Percentiles rank a stretch among this genome's conserved stretches.
These are phyloP conservation scores for Cotesia chilonis DNA, from an alignment of 1,140 invertebrate species.

Conservation along the genomic window DNA sequence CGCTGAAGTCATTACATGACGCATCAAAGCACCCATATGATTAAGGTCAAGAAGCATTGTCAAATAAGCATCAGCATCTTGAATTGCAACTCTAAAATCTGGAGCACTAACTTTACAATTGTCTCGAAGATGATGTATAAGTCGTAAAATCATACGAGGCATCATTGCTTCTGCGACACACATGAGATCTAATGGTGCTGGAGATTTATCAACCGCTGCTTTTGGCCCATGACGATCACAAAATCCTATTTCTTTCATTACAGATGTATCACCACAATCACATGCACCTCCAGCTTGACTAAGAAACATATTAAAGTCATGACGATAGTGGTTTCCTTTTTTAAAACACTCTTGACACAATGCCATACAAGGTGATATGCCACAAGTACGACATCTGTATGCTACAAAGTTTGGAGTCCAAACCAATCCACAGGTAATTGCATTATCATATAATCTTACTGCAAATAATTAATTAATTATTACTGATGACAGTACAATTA, in stretches of 20 bases:
- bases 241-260: conserved; percentile 96
- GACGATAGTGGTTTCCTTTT: conserved; percentile 93
- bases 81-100: conserved; percentile 73
- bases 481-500: background rate
- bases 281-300: conserved; percentile 96
- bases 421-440: conserved; percentile 95
- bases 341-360: conserved; percentile 98
- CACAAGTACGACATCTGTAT: conserved; percentile 96
- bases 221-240: conserved; percentile 91
- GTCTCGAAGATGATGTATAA: conserved; percentile 90
- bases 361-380: conserved; percentile 98
- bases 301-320: conserved; percentile 99
- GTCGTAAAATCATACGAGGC: conserved; percentile 87
- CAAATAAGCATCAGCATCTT: conserved; percentile 85
- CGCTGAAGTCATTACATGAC: conserved; percentile 88
- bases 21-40: conserved; percentile 94
- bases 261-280: conserved; percentile 96
- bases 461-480: conserved; percentile 39
- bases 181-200: conserved; percentile 84
- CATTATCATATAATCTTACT: conserved; percentile 95
- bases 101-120: conserved; percentile 70
- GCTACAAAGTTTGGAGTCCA: conserved; percentile 99
- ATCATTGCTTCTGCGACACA: conserved; percentile 92
- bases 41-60: conserved; percentile 91
- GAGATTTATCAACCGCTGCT: conserved; percentile 75